A percentile compares a stretch with the other conserved stretches of the same genome.
These are phyloP conservation scores for Acanthisitta chloris DNA, from an alignment of 2,113 vertebrate genomes.

Conservation along the genomic window DNA sequence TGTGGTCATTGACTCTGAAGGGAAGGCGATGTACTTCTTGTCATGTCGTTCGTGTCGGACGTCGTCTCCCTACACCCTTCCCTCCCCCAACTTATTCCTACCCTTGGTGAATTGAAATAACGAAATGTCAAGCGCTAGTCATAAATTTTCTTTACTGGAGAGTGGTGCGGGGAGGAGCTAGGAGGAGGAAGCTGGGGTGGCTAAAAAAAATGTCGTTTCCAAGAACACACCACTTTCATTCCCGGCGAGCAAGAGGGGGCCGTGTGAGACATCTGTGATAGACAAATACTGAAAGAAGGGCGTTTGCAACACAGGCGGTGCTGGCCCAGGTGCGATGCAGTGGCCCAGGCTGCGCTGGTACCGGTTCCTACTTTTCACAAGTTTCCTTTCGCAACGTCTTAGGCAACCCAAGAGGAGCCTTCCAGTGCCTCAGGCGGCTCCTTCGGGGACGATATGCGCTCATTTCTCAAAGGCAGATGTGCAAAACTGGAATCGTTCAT, in stretches of 20 bases:
- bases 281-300: neutral
- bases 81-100: neutral
- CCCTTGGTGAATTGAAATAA: neutral
- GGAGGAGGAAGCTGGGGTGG: no score
- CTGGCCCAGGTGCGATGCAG: neutral
- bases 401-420: neutral
- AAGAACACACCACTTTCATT: no score
- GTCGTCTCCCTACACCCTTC: accelerated
- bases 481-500: neutral
- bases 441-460: neutral
- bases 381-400: neutral
- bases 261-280: neutral
- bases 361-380: neutral
- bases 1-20: neutral
- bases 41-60: neutral
- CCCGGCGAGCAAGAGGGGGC: no score
- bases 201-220: neutral
- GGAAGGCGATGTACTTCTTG: neutral
- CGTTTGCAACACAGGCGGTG: neutral
- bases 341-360: neutral
- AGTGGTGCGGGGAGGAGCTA: no score
- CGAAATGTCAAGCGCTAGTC: neutral
- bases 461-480: neutral
- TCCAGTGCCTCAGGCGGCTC: neutral
- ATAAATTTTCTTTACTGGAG: neutral